Percentiles rank a stretch among this genome's conserved stretches.
Conservation (phyloP, 2,888 invertebrate genomes). For the Andrena praecox region DNA sequence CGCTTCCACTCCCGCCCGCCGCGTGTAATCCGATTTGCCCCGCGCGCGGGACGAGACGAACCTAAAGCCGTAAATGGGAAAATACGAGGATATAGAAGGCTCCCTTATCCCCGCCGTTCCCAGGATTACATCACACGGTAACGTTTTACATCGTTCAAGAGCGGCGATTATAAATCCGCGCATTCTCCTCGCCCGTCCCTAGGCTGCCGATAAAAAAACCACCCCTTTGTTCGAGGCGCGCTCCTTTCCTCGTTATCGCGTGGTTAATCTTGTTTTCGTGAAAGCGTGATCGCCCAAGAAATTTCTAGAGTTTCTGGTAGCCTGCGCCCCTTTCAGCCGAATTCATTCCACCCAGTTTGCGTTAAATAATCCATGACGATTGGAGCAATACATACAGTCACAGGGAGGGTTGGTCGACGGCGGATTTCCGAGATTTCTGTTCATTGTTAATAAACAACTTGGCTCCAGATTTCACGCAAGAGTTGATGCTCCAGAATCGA, state of each 20-base stretch:
- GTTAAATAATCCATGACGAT: not conserved
- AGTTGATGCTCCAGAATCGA: no score
- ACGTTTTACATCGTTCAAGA: constrained; percentile 41
- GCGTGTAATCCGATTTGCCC: constrained; percentile 53
- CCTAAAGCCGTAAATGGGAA: constrained; percentile 62
- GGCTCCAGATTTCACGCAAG: no score
- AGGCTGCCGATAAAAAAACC: not conserved
- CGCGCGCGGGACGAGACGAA: constrained; percentile 40
- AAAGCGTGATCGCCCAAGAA: not conserved
- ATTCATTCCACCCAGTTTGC: not conserved
- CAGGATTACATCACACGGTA: constrained; percentile 40
- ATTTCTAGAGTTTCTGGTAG: not conserved
- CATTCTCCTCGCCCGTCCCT: constrained; percentile 4
- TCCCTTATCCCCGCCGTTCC: constrained; percentile 38
- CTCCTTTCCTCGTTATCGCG: not conserved
- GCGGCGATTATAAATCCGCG: constrained; percentile 44
- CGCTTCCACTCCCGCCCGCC: constrained; percentile 28
- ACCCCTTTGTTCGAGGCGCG: not conserved
- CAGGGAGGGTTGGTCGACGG: no score
- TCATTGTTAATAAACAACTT: no score
- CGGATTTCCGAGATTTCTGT: no score
- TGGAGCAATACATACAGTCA: no score
- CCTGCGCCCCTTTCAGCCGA: not conserved
- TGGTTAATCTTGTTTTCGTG: not conserved
- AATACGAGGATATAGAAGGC: constrained; percentile 43